phyloP scores from a whole-genome alignment of 2,113 vertebrate species.

The Mesocricetus auratus region DNA sequence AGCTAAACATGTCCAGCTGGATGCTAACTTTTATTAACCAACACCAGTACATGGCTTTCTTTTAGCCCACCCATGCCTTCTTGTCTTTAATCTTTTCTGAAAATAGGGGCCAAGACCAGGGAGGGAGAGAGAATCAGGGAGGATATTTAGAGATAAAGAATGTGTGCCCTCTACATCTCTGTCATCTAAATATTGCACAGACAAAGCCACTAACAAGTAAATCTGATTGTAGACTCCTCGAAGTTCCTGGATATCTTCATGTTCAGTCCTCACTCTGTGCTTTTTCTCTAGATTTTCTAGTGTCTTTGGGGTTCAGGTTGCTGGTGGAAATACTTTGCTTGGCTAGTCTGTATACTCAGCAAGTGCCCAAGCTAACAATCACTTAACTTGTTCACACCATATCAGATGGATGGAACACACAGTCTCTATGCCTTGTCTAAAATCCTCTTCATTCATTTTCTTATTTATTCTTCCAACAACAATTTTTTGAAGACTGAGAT shows the following conservation, averaged over 20 bases:
- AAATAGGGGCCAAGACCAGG: not conserved
- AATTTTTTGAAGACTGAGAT: not conserved
- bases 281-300: constrained; percentile 14
- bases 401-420: not conserved
- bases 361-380: not conserved
- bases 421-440: not conserved
- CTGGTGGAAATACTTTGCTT: not conserved
- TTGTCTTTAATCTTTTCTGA: not conserved
- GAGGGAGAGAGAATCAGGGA: not conserved
- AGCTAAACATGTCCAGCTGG: not conserved
- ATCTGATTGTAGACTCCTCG: not conserved
- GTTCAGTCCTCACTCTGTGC: not conserved
- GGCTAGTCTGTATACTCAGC: not conserved
- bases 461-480: not conserved
- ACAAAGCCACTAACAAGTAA: not conserved
- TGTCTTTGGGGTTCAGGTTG: not conserved
- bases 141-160: not conserved
- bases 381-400: not conserved
- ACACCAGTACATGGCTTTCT: accelerated
- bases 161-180: not conserved
- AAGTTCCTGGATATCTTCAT: not conserved
- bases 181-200: not conserved
- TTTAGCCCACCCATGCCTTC: not conserved
- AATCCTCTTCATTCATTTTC: not conserved
- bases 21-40: not conserved